phyloP scores from a whole-genome alignment of 2,797 vertebrate species.

The Pangasius sanitwongsei region DNA sequence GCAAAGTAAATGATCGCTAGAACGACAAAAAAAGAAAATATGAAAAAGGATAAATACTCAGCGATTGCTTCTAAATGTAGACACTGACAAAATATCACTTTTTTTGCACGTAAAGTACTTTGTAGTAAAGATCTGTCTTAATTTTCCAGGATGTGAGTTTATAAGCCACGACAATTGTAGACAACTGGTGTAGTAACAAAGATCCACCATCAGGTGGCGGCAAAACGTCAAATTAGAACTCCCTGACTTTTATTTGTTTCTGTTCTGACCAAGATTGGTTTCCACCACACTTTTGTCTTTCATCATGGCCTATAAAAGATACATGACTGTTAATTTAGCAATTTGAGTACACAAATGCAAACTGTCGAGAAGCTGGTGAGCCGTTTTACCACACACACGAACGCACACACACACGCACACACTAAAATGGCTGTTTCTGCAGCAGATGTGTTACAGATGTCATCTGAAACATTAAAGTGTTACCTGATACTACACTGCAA shows the following conservation, averaged over 20 bases:
- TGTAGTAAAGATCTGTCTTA: neutral
- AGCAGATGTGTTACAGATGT: slow-evolving; percentile 37
- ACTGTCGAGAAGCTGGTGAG: neutral
- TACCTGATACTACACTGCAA: slow-evolving; percentile 12
- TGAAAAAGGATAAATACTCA: neutral
- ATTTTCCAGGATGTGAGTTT: neutral
- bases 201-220: slow-evolving; percentile 43
- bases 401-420: neutral
- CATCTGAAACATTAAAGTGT: slow-evolving; percentile 11
- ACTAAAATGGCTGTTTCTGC: slow-evolving; percentile 2
- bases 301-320: neutral
- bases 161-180: neutral
- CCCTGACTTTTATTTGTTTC: no score
- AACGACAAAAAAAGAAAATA: neutral
- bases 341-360: neutral
- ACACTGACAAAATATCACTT: neutral
- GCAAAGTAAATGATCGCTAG: neutral
- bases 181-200: neutral
- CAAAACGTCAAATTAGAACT: slow-evolving; percentile 25
- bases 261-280: neutral
- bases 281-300: neutral
- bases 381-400: neutral
- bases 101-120: neutral
- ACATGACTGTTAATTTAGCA: slow-evolving; percentile 1
- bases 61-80: neutral